phyloP scores from a whole-genome alignment of 64 coral and sea anemone genomes.

The Montipora foliosa region DNA sequence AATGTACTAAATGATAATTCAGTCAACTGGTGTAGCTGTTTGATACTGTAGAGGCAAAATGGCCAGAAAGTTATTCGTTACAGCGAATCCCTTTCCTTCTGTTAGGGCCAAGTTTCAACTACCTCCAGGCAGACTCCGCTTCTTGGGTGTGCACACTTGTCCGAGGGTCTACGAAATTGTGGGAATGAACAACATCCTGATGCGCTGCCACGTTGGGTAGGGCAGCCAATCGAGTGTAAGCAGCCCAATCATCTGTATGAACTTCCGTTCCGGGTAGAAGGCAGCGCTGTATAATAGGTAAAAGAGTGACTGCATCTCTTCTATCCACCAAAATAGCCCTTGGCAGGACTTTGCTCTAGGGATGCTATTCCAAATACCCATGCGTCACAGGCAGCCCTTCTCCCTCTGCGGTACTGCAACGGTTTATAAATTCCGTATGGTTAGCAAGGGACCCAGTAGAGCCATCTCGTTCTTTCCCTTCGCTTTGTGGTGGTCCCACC shows the following conservation, averaged over 20 bases:
- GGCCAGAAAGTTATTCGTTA: slow-evolving; percentile 4
- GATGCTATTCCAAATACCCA: slow-evolving; percentile 14
- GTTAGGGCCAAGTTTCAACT: slow-evolving; percentile 29
- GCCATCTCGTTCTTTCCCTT: too few relatives aligned
- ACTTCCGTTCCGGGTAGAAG: not conserved
- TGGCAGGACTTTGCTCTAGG: not conserved
- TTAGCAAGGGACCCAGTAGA: too few relatives aligned
- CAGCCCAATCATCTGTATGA: not conserved
- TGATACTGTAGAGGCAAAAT: slow-evolving; percentile 1
- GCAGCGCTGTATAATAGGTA: not conserved
- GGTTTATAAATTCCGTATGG: too few relatives aligned
- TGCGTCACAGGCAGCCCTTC: not conserved
- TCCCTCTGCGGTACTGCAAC: slow-evolving; percentile 2
- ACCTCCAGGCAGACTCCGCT: slow-evolving; percentile 31
- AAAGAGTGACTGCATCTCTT: not conserved
- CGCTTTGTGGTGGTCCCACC: too few relatives aligned
- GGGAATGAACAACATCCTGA: not conserved
- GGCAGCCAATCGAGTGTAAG: not conserved
- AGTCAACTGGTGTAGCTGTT: too few relatives aligned
- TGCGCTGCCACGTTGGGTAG: not conserved
- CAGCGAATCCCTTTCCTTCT: not conserved
- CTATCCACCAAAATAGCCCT: slow-evolving; percentile 23
- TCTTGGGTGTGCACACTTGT: slow-evolving; percentile 57
- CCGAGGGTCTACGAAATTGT: slow-evolving; percentile 53
- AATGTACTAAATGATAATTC: too few relatives aligned